phyloP scores from a whole-genome alignment of 1,140 invertebrate species.

The Wiebesia pumilae region DNA sequence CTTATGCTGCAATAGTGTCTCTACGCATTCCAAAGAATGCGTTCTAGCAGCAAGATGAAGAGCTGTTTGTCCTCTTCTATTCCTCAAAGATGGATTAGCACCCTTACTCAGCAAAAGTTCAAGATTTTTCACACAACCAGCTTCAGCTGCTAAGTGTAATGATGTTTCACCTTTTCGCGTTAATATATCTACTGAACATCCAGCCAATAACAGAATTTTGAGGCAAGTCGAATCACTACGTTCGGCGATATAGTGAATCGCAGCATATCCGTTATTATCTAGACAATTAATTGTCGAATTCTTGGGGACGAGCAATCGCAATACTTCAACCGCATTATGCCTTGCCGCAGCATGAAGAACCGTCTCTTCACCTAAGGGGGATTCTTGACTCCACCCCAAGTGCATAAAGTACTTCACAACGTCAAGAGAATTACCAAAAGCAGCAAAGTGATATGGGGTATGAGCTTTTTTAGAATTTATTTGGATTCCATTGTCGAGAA shows the following conservation, averaged over 20 bases:
- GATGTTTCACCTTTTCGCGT: conserved; percentile 82
- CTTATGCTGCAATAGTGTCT: conserved; percentile 82
- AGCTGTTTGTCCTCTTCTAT: conserved; percentile 85
- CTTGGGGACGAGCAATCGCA: conserved; percentile 82
- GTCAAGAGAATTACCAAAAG: conserved; percentile 85
- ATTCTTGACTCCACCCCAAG: conserved; percentile 78
- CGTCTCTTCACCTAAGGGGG: conserved; percentile 80
- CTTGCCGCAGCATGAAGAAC: conserved; percentile 85
- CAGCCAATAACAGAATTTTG: conserved; percentile 80
- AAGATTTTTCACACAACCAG: conserved; percentile 84
- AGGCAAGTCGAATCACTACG: conserved; percentile 83
- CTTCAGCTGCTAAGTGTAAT: conserved; percentile 87
- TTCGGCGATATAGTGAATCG: conserved; percentile 86
- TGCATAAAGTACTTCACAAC: conserved; percentile 83
- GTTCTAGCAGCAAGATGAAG: conserved; percentile 85
- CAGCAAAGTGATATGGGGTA: conserved; percentile 87
- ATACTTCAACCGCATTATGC: conserved; percentile 83
- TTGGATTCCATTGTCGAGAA: conserved; percentile 81
- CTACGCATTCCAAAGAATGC: conserved; percentile 86
- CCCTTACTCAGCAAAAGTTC: conserved; percentile 82
- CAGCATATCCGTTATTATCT: conserved; percentile 83
- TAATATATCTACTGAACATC: conserved; percentile 76
- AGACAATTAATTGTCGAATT: conserved; percentile 82
- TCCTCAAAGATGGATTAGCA: conserved; percentile 82
- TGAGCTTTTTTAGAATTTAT: conserved; percentile 79